These are phyloP conservation scores for Carabus problematicus DNA, from an alignment of 2,888 invertebrate species.

Conservation along the genomic window DNA sequence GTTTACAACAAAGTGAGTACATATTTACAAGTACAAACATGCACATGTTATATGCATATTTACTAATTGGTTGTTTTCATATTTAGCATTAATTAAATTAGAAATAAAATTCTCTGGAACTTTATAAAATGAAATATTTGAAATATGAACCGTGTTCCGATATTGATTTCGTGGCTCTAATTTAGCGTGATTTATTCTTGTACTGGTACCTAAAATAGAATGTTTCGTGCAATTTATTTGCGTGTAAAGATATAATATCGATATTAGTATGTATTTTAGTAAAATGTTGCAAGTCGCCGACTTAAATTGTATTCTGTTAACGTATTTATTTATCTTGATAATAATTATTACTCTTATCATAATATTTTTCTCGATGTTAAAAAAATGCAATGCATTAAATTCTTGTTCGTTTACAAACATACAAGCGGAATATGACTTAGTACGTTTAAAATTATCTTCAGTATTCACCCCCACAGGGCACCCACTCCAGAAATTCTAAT, in stretches of 20 bases:
- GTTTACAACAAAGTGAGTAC: neutral
- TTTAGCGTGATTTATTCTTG: slow-evolving; percentile 11
- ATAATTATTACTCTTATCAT: too few relatives aligned
- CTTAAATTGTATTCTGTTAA: too few relatives aligned
- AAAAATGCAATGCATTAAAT: too few relatives aligned
- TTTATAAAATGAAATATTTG: neutral
- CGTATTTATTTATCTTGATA: too few relatives aligned
- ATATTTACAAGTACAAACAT: neutral
- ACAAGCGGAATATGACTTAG: too few relatives aligned
- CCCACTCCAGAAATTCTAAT: too few relatives aligned
- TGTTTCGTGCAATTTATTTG: slow-evolving; percentile 10
- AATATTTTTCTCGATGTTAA: too few relatives aligned
- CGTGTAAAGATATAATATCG: neutral
- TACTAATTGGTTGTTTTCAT: neutral
- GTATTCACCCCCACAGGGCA: too few relatives aligned
- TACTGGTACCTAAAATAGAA: neutral
- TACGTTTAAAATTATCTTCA: too few relatives aligned
- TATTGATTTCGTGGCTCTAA: neutral
- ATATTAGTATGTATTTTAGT: too few relatives aligned
- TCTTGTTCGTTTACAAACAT: too few relatives aligned
- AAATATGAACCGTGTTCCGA: neutral
- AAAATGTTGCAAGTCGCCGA: too few relatives aligned
- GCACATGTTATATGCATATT: neutral
- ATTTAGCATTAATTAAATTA: neutral
- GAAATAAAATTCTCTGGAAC: neutral